Evolutionary conservation across 2,888 invertebrate species (phyloP).

Genomic region (Gerris lacustris): DNA sequence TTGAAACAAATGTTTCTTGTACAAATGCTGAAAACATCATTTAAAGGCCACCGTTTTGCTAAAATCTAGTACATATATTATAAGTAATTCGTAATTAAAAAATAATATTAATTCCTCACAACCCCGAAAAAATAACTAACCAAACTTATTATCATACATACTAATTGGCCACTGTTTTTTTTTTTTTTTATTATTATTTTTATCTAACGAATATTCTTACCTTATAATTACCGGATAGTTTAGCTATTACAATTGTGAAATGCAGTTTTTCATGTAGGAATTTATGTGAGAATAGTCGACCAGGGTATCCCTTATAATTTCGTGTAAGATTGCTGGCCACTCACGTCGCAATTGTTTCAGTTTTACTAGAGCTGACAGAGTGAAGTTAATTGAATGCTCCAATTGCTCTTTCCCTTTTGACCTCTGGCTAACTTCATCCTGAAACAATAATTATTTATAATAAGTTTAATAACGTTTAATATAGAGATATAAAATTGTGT

Average conservation of each 20-base stretch:
- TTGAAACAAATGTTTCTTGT: too few relatives aligned
- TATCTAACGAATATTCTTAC: too few relatives aligned
- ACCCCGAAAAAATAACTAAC: too few relatives aligned
- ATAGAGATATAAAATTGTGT: background rate
- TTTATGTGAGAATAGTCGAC: conserved; percentile 71
- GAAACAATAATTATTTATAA: conserved; percentile 27
- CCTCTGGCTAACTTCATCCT: conserved; percentile 60
- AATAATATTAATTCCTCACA: too few relatives aligned
- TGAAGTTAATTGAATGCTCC: conserved; percentile 55
- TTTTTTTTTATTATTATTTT: too few relatives aligned
- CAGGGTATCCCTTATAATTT: conserved; percentile 64
- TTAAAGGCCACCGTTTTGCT: too few relatives aligned
- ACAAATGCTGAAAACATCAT: too few relatives aligned
- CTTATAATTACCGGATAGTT: background rate
- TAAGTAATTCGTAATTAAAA: too few relatives aligned
- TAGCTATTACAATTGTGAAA: conserved; percentile 19
- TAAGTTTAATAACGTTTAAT: background rate
- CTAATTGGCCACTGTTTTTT: too few relatives aligned
- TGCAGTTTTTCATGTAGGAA: conserved; percentile 55
- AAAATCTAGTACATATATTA: too few relatives aligned
- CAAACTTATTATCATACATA: too few relatives aligned
- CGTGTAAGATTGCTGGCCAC: conserved; percentile 64
- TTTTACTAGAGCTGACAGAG: conserved; percentile 64
- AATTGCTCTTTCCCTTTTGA: conserved; percentile 62
- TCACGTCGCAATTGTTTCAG: conserved; percentile 58